Percentiles rank a stretch among this genome's conserved stretches.
phyloP scores from a whole-genome alignment of 2,888 invertebrate genomes.

The Troides aeacus region DNA sequence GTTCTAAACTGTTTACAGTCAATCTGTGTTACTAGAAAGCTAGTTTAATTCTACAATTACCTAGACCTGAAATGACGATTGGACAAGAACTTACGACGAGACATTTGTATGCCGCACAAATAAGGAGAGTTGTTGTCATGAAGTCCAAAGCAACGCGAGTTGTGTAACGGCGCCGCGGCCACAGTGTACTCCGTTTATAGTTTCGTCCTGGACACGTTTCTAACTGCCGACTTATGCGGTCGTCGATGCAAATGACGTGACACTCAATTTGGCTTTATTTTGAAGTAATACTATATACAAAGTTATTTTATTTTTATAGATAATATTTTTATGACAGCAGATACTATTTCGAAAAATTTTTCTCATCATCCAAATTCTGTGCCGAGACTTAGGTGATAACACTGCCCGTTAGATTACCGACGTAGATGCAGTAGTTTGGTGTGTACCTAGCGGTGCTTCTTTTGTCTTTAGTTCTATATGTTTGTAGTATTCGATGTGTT shows the following conservation, averaged over 20 bases:
- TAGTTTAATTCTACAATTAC: not conserved
- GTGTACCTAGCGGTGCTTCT: no score
- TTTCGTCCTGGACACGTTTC: constrained; percentile 16
- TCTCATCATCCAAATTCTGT: no score
- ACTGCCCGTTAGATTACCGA: no score
- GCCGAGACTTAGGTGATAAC: no score
- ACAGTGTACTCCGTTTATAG: constrained; percentile 2
- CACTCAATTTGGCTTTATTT: not conserved
- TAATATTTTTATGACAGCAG: no score
- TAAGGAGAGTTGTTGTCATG: not conserved
- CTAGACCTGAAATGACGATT: not conserved
- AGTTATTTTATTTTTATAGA: no score
- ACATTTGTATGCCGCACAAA: constrained; percentile 7
- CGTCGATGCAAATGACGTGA: constrained; percentile 5
- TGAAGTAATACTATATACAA: no score
- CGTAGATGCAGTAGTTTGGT: no score
- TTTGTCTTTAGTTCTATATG: no score
- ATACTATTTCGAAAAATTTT: no score
- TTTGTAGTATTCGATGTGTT: not conserved
- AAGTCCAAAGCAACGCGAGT: not conserved
- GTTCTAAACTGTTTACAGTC: no score
- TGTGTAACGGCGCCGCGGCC: not conserved
- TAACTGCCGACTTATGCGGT: constrained; percentile 3
- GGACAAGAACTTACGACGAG: not conserved
- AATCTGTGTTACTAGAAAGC: not conserved